phyloP scores from a whole-genome alignment of 2,888 invertebrate genomes.

The Andrena minutula region DNA sequence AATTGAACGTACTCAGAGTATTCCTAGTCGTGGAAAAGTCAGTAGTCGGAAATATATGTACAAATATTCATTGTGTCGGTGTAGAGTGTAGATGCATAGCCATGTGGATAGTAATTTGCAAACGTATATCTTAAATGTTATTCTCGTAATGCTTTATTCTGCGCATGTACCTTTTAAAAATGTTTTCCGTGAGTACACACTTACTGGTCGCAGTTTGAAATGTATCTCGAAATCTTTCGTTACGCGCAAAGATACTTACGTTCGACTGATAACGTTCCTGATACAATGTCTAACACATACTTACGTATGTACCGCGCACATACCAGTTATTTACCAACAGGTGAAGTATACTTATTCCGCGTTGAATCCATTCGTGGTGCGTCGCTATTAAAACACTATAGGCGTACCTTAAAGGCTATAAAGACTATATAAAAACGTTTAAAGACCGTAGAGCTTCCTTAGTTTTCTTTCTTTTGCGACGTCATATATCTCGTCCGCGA shows the following conservation, averaged over 20 bases:
- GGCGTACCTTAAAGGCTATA: too few species aligned
- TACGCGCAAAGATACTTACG: not conserved
- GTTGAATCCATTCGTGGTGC: not conserved
- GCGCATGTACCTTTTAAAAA: not conserved
- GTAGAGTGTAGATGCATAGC: not conserved
- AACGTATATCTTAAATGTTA: not conserved
- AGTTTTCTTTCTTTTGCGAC: conserved; percentile 16
- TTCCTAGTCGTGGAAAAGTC: not conserved
- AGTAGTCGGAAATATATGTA: not conserved
- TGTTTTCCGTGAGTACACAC: not conserved
- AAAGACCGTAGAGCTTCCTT: not conserved
- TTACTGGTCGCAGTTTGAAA: not conserved
- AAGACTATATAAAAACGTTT: not conserved
- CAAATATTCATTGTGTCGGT: not conserved
- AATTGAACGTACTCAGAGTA: not conserved
- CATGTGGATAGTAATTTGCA: too few species aligned
- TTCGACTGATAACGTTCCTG: not conserved
- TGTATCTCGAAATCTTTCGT: not conserved
- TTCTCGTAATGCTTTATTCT: not conserved
- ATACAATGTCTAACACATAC: not conserved
- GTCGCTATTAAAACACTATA: not conserved
- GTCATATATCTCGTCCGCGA: not conserved
- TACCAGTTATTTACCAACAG: not conserved
- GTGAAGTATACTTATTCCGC: conserved; percentile 3
- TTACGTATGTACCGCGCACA: not conserved